Base-by-base conservation (phyloP, 2,113 vertebrate genomes). In the Corydoras maculifer region DNA sequence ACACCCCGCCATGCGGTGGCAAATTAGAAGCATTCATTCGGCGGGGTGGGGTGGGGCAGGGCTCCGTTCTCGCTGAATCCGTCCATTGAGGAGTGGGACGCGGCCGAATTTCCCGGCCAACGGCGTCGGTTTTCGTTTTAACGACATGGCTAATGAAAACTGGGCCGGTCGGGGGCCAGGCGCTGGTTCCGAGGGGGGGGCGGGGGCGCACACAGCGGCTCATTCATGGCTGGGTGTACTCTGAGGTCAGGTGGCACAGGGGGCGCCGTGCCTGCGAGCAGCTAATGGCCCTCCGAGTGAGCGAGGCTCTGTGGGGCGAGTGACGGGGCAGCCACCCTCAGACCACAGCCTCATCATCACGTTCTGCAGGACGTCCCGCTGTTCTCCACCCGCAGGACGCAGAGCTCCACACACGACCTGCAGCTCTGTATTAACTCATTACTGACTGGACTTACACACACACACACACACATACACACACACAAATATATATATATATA, bases 41-140 rank as follows among this genome's bases (percentile, higher is more conserved):
- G 50, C 4, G 54, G 67, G 78, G 51, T 75, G 69, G 78, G 68
- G 75, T 31, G 18, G 18, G 18, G 18, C 18, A 25, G 18, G 18
- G 18, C n/a, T 54, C 49, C 54, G 53, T 55, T 43, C 59, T 68
- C 62, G 53, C 68, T 76, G 78, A 71, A 70, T 76, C 74, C 68
- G 59, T 74, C 68, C 62, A 76, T 79, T 79, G 78, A 79, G 62
- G 15, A 31, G 66, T 43, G 69, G 67, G 63, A 72, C 62, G 29
- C 76, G 68, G 75, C 68, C 49, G 50, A 73, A 69, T 79, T 79
- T 77, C 71, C 49, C 58, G 57, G 71, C 63, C 64, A 79, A 71
- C 71, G 63, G 78, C 68, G 68, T 79, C 59, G 58, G 72, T 76
- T 79, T 76, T 79, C 71, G 70, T 76, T 79, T 79, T 79, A 79